These are phyloP conservation scores for Diadumene lineata DNA, from an alignment of 92 coral and sea anemone species.

Conservation along the genomic window DNA sequence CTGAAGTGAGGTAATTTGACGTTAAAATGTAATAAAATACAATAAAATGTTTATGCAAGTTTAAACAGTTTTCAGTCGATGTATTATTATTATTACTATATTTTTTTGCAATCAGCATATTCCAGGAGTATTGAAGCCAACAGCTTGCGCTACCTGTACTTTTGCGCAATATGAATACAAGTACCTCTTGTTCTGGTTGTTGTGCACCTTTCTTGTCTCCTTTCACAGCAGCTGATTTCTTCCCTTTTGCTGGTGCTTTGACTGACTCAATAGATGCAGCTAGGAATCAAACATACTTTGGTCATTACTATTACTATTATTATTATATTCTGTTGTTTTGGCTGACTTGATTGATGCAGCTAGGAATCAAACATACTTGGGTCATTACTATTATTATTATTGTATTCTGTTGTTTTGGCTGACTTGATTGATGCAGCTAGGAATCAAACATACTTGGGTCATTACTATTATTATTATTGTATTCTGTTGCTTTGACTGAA, in stretches of 20 bases:
- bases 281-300: slow-evolving; percentile 7
- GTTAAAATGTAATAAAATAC: too few species aligned
- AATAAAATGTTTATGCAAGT: too few species aligned
- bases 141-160: too few species aligned
- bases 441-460: background rate
- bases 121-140: too few species aligned
- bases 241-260: slow-evolving; percentile 80
- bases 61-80: too few species aligned
- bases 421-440: slow-evolving; percentile 82
- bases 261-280: slow-evolving; percentile 82
- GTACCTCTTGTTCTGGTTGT: slow-evolving; percentile 87
- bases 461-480: too few species aligned
- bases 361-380: slow-evolving; percentile 4
- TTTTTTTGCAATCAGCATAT: too few species aligned
- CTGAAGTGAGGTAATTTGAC: too few species aligned
- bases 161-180: background rate
- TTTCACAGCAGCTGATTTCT: slow-evolving; percentile 71
- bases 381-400: too few species aligned
- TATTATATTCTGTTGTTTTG: slow-evolving; percentile 63
- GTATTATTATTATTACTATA: too few species aligned
- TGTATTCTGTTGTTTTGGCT: slow-evolving; percentile 60
- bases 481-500: too few species aligned
- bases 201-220: slow-evolving; percentile 82
- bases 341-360: slow-evolving; percentile 80
- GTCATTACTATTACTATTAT: too few species aligned